A percentile compares a stretch with the other conserved stretches of the same genome.
Conservation (phyloP, 1,140 invertebrate genomes). For the Philotrypesis tridentata region DNA sequence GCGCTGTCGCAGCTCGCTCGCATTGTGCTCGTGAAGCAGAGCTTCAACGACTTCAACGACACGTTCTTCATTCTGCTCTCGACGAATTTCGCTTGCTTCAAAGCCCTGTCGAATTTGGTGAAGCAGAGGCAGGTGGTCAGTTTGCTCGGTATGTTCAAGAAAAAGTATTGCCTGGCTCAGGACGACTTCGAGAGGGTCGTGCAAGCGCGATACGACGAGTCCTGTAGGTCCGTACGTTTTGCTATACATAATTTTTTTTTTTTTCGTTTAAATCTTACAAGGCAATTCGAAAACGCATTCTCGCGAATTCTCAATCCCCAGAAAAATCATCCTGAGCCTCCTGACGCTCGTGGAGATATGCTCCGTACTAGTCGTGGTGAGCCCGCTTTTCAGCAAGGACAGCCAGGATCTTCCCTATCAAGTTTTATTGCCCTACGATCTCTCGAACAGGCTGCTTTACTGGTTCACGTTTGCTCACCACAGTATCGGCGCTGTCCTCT, state of each 20-base stretch:
- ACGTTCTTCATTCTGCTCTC: conserved; percentile 36
- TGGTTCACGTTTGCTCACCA: conserved; percentile 35
- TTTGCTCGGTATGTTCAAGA: conserved; percentile 18
- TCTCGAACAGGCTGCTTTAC: not conserved
- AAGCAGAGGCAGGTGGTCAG: not conserved
- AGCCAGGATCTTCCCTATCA: conserved; percentile 25
- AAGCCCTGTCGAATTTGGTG: not conserved
- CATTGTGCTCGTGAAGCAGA: not conserved
- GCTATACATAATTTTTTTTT: too few relatives aligned
- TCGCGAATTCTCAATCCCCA: not conserved
- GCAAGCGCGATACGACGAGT: not conserved
- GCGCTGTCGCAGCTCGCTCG: not conserved
- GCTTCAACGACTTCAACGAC: conserved; percentile 26
- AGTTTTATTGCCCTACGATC: conserved; percentile 33
- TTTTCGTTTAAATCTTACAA: too few relatives aligned
- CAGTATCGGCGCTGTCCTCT: not conserved
- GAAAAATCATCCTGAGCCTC: not conserved
- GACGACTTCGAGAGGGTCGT: conserved; percentile 1
- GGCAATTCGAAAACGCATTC: too few relatives aligned
- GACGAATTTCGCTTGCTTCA: conserved; percentile 21
- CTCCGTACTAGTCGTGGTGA: not conserved
- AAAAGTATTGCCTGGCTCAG: conserved; percentile 4
- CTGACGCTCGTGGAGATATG: not conserved
- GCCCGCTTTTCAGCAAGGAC: not conserved
- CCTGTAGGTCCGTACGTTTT: conserved; percentile 13